A percentile compares a stretch with the other conserved stretches of the same genome.
Conservation (phyloP, 2,888 invertebrate species). For the Brachycybe producta region DNA sequence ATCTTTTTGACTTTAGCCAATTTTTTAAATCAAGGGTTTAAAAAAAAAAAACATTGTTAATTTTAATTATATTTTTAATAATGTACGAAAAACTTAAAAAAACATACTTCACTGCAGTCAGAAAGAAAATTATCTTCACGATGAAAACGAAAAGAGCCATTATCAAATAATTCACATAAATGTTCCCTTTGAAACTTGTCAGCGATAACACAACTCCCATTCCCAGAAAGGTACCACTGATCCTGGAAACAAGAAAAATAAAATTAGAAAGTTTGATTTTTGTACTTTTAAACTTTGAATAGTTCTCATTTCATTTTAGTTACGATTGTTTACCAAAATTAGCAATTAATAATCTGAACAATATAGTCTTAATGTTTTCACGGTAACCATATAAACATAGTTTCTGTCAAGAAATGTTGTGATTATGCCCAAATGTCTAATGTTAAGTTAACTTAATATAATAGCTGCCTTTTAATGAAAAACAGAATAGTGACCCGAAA, state of each 20-base stretch:
- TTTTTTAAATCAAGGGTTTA: too few species aligned
- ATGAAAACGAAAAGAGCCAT: conserved; percentile 14
- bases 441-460: too few species aligned
- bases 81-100: not conserved
- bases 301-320: not conserved
- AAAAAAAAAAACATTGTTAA: not conserved
- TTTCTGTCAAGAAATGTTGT: too few species aligned
- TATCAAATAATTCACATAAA: conserved; percentile 11
- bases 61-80: not conserved
- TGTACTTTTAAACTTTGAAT: not conserved
- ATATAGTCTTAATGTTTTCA: not conserved
- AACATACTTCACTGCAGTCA: conserved; percentile 14
- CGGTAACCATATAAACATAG: too few species aligned
- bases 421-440: too few species aligned
- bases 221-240: conserved; percentile 14
- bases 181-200: conserved; percentile 7
- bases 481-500: too few species aligned
- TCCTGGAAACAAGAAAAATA: conserved; percentile 8
- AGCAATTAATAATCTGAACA: not conserved
- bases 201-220: conserved; percentile 16
- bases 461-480: too few species aligned
- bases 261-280: not conserved
- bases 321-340: not conserved
- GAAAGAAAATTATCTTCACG: conserved; percentile 12
- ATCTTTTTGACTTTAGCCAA: too few species aligned